Percentiles rank a stretch among this genome's conserved stretches.
phyloP scores from a whole-genome alignment of 2,888 invertebrate species.

The Leptogaster cylindrica region DNA sequence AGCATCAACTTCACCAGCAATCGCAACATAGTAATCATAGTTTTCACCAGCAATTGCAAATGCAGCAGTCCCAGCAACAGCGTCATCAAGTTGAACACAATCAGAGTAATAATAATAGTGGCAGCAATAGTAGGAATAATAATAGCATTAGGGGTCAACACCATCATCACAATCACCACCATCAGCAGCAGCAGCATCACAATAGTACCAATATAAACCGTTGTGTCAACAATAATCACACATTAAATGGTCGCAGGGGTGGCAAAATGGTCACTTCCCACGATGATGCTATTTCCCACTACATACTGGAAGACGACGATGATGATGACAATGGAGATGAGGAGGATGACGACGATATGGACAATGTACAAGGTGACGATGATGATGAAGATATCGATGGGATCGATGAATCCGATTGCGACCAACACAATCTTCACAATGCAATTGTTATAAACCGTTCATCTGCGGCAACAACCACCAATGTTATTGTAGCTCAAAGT shows the following conservation, averaged over 20 bases:
- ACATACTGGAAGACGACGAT: conserved; percentile 15
- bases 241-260: conserved; percentile 10
- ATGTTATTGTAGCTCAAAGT: conserved; percentile 34
- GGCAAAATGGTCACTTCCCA: conserved; percentile 11
- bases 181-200: conserved; percentile 46
- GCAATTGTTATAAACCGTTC: conserved; percentile 11
- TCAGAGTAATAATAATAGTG: conserved; percentile 25
- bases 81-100: conserved; percentile 27
- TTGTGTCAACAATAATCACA: conserved; percentile 21
- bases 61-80: conserved; percentile 42
- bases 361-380: conserved; percentile 22
- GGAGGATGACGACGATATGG: conserved; percentile 21
- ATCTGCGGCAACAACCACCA: conserved; percentile 16
- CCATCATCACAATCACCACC: conserved; percentile 45
- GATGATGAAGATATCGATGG: conserved; percentile 33
- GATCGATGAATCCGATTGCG: neutral
- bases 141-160: conserved; percentile 26
- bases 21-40: conserved; percentile 45
- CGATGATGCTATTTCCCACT: neutral
- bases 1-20: conserved; percentile 38
- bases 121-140: conserved; percentile 15
- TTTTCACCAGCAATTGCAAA: conserved; percentile 28
- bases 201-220: conserved; percentile 13
- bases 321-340: conserved; percentile 17
- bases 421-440: conserved; percentile 5